These are phyloP conservation scores for Drosophila falleni DNA, from an alignment of 2,888 invertebrate genomes.

Conservation along the genomic window DNA sequence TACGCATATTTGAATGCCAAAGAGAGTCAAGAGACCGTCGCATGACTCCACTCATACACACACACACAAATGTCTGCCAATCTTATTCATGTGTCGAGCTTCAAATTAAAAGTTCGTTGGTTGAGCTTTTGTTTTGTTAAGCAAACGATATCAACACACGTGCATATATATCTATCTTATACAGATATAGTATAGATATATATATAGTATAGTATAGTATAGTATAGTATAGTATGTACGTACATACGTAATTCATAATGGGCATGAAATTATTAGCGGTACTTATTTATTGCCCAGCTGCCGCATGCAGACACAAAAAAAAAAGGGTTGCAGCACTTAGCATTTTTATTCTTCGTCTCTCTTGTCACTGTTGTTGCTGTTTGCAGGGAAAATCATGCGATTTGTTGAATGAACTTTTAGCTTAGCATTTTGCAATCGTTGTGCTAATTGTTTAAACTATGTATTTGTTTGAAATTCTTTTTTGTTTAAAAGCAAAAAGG, in stretches of 20 bases:
- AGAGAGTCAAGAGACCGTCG: conserved; percentile 19
- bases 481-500: conserved; percentile 57
- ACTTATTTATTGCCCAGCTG: conserved; percentile 52
- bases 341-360: conserved; percentile 9
- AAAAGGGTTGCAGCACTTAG: conserved; percentile 55
- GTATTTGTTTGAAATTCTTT: conserved; percentile 47
- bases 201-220: conserved; percentile 3
- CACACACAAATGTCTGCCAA: conserved; percentile 14
- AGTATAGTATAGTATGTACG: conserved; percentile 1
- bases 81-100: conserved; percentile 37
- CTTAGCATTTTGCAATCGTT: conserved; percentile 25
- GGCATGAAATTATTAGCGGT: conserved; percentile 37
- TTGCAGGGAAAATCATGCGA: conserved; percentile 30
- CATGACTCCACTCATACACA: conserved; percentile 17
- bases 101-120: conserved; percentile 30
- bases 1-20: conserved; percentile 39
- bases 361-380: conserved; percentile 10
- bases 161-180: conserved; percentile 36
- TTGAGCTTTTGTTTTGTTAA: conserved; percentile 32
- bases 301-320: conserved; percentile 44
- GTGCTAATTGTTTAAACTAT: conserved; percentile 59
- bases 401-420: conserved; percentile 32
- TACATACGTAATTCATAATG: conserved; percentile 52
- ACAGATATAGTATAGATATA: conserved; percentile 5
- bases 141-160: conserved; percentile 41